Evolutionary conservation across 1,140 invertebrate genomes (phyloP), one percentile per base, ranked within the genome.

Genomic region (Saccostrea cuccullata): DNA sequence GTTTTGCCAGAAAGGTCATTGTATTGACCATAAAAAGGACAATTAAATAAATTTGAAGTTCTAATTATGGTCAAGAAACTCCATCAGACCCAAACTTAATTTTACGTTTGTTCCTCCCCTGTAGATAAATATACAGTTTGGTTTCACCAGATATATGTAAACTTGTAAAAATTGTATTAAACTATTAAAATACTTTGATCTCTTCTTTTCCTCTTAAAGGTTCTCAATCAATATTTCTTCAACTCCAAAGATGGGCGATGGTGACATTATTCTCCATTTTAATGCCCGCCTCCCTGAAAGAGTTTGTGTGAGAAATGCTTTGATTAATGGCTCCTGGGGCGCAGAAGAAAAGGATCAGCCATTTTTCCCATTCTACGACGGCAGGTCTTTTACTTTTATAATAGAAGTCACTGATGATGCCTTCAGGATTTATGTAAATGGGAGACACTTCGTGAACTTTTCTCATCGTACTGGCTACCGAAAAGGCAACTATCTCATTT

Each of bases 231-330:
- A 97, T 95, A 93, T 97, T 67, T 96, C 97, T 91, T 95, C 96
- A 85, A 96, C 47, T 55, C 13, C 96, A 3, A 94, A 96, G 84
- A 97, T 96, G 95, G 89, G 84, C 47, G 97, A 98, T 92, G 82
- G 87, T 70, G 97, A 98, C 92, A 96, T 98, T 82, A 97, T 97
- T 0, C 95, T 98, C 30, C 97, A 98, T 94, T 96, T 98, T 73
- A 98, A 98, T 95, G 93, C 93, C 8, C 90, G 93, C 13, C 92
- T 89, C 87, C 86, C 90, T 84, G 84, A 92, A 89, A 67, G 88
- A 96, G 97, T 55, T 70, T 96, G 98, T 23, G 97, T 98, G 1
- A 95, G 98, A 67, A 98, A 98, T 93, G 95, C 96, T 5, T 96
- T 96, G 85, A 91, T 96, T 13, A 95, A 95, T 70, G 96, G 96